Evolutionary conservation across 2,888 invertebrate species (phyloP), one percentile per base, ranked within the genome.

Genomic region (Oligia latruncula): DNA sequence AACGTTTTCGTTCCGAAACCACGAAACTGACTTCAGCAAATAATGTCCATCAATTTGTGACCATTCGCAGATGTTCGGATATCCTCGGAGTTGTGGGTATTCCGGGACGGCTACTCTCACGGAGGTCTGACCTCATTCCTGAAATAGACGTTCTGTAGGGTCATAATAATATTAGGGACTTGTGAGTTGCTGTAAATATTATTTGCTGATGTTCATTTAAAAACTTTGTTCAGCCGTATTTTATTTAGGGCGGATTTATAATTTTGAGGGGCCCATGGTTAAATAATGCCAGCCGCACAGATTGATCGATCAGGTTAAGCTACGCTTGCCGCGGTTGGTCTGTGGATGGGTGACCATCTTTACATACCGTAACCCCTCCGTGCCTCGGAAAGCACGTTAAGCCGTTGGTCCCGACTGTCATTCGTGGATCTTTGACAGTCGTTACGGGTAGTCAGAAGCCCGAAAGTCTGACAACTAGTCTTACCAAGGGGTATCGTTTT

Each of bases 41-140:
- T 85, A 82, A 75, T 71, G 67, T 76, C 76, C 43, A 52, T 83
- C 86, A 75, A 67, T 82, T 83, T 23, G 71, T 35, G 62, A 67
- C 11, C 49, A 52, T 52, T 70, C 55, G 29, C 49, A 62, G 65
- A 70, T 77, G 55, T 65, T 71, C 49, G 72, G 46, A 40, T 62
- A 77, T 68, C 9, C 64, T 73, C 70, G 55, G 65, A 62, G 43
- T 81, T 35, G 64, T 35, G 67, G n/a, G 17, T 76, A 73, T 86
- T 86, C 83, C 13, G 65, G 35, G 46, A 43, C 29, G 55, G 71
- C 29, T 23, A 65, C 35, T 58, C 20, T 52, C 60, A 62, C 11
- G 4, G 72, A 55, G 67, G 20, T 29, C 62, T 71, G 83, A 73
- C 83, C 83, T 73, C 65, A 65, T 71, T 83, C 71, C n/a, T 40